These are phyloP conservation scores for Theocolax elegans DNA, from an alignment of 1,140 invertebrate species.

Conservation along the genomic window DNA sequence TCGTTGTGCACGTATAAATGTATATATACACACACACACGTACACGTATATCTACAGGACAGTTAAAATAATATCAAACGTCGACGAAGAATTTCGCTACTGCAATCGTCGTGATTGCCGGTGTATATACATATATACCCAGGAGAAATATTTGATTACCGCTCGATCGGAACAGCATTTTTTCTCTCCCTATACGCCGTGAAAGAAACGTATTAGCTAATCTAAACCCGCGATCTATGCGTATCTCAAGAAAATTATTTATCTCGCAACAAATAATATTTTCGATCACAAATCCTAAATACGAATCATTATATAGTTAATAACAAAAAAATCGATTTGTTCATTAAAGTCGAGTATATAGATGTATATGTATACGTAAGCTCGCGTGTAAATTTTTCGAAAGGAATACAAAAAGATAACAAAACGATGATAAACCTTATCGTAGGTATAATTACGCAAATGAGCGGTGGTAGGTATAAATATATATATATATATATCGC, in stretches of 20 bases:
- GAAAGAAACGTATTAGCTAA: constrained; percentile 23
- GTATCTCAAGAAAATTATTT: constrained; percentile 20
- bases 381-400: too few species aligned
- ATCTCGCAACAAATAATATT: constrained; percentile 1
- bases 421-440: constrained; percentile 28
- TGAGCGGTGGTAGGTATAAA: too few species aligned
- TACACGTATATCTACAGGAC: too few species aligned
- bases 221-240: constrained; percentile 6
- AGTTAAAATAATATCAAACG: constrained; percentile 30
- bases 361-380: not conserved
- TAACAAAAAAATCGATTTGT: constrained; percentile 8
- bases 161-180: constrained; percentile 8
- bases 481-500: not conserved
- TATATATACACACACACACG: too few species aligned
- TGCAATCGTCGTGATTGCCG: constrained; percentile 17
- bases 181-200: not conserved
- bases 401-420: not conserved
- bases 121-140: too few species aligned
- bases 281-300: too few species aligned
- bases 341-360: too few species aligned
- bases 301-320: constrained; percentile 4
- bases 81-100: constrained; percentile 26
- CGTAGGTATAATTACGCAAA: constrained; percentile 17
- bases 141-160: constrained; percentile 23
- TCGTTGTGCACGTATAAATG: too few species aligned